Conservation (phyloP, 2,113 vertebrate species). For the Ciconia stormi region DNA sequence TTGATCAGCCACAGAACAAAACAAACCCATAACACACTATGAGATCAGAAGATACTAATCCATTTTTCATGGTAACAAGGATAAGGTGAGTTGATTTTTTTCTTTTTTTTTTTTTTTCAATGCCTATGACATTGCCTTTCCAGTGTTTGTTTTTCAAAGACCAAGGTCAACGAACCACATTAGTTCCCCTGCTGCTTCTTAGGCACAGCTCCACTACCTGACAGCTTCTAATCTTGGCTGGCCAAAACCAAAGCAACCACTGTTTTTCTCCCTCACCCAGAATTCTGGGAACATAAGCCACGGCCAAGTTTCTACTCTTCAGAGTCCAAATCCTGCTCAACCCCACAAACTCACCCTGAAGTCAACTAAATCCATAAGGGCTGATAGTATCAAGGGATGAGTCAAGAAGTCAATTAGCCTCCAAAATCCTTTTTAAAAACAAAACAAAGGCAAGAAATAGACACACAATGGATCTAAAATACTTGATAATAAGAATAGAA, state of each 20-base stretch:
- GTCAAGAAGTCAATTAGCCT: neutral
- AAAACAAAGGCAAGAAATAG: neutral
- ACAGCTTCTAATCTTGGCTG: neutral
- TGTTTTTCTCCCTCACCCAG: neutral
- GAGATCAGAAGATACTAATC: neutral
- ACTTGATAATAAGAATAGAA: too few relatives aligned
- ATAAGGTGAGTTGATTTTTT: neutral
- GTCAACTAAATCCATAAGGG: neutral
- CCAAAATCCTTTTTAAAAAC: neutral
- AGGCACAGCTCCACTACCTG: neutral
- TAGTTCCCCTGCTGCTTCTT: neutral
- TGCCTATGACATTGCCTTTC: neutral
- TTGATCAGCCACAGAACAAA: neutral
- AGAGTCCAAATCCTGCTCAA: neutral
- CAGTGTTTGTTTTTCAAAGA: neutral
- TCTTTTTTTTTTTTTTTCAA: neutral
- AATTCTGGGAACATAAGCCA: neutral
- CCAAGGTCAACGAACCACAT: fast-evolving
- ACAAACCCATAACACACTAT: fast-evolving
- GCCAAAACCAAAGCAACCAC: neutral
- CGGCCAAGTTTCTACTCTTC: neutral
- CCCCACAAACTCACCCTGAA: neutral
- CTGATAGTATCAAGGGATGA: neutral
- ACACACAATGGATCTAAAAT: neutral
- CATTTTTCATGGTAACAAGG: neutral